Base-by-base conservation (phyloP, 1,140 invertebrate species). In the Drosophila grimshawi region DNA sequence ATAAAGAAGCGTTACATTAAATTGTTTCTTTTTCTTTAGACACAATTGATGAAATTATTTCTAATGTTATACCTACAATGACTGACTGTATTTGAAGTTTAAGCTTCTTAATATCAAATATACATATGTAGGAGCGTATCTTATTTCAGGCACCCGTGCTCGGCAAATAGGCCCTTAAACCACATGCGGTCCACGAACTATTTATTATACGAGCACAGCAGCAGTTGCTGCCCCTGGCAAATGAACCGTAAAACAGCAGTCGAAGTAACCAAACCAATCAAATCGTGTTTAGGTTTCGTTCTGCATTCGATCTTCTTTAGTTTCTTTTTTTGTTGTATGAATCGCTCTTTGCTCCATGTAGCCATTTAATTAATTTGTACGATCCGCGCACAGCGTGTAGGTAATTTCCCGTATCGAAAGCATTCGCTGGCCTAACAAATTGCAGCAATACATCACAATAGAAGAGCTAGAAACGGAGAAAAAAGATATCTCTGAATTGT, bases 341-440 rank as follows among this genome's bases (percentile, higher is more conserved):
- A 62, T 64, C 64, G 66, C 69, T 67, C 39, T 52, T 67, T 35
- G 48, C 48, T 45, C 43, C 76, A 41, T 76, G 82, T 80, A 75
- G 71, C 65, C 65, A 76, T 64, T 80, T 88, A 86, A 86, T 86
- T 86, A 86, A 86, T 86, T 86, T 86, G 82, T 86, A 79, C 78
- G 76, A 88, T 86, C 79, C 61, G 63, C 67, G 62, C 83, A 72
- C 82, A 86, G 82, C 83, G 66, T 86, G 82, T 76, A 70, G 83
- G 61, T 79, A 86, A 79, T 88, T 79, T 88, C 83, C 82, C 82
- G 83, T 82, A 86, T 86, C 82, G 79, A 82, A 67, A 79, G 82
- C 69, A 67, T 76, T 83, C 71, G 57, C 61, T 45, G 55, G 55
- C 46, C 81, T 69, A 82, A 86, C 83, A 86, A 86, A 86, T 86